phyloP scores from a whole-genome alignment of 2,888 invertebrate species.

The Nomada fucata region DNA sequence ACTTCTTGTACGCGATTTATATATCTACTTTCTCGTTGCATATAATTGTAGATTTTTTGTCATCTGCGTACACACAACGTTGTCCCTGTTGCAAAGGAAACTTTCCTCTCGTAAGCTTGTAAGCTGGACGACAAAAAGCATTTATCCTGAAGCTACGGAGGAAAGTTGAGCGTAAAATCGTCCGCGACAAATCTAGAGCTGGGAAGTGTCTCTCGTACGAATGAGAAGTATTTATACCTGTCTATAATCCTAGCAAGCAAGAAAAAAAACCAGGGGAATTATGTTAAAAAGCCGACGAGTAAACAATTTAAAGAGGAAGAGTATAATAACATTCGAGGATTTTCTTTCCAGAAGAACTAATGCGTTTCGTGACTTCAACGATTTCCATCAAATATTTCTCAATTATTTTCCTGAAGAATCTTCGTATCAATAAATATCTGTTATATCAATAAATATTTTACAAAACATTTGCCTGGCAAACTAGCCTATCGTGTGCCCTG shows the following conservation, averaged over 20 bases:
- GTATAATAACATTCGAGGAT: too few species aligned
- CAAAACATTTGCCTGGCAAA: neutral
- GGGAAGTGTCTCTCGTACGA: neutral
- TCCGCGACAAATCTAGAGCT: neutral
- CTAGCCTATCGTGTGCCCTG: constrained; percentile 4
- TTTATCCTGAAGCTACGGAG: neutral
- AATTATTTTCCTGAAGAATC: too few species aligned
- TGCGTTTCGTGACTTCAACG: too few species aligned
- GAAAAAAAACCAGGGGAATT: neutral
- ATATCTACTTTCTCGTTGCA: neutral
- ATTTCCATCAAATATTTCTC: too few species aligned
- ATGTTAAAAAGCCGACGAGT: neutral
- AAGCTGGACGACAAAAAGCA: neutral
- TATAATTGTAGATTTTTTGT: neutral
- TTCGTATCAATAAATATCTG: too few species aligned
- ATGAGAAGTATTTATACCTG: neutral
- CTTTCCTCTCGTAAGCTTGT: neutral
- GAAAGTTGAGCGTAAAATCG: neutral
- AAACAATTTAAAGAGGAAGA: neutral
- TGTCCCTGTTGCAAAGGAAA: neutral
- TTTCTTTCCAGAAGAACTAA: too few species aligned
- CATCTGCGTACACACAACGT: neutral
- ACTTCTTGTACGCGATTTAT: neutral
- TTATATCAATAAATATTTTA: too few species aligned
- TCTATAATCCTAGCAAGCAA: neutral